Evolutionary conservation across 2,888 invertebrate species (phyloP).

Genomic region (Cephus spinipes): DNA sequence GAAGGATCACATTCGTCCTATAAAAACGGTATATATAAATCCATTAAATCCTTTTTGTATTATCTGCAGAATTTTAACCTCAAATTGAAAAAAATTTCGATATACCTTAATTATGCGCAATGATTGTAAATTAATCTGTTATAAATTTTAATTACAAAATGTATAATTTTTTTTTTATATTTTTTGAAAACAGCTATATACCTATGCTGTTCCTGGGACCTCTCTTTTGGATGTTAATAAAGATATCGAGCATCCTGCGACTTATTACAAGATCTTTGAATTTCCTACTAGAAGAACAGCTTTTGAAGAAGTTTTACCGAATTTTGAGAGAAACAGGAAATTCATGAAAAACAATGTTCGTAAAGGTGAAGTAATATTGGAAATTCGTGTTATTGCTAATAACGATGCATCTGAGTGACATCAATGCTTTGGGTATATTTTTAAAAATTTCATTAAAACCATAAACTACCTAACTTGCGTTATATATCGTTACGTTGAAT

Average conservation of each 20-base stretch:
- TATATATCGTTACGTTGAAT: no score
- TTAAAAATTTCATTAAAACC: background rate
- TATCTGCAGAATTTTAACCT: no score
- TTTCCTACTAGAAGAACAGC: constrained; percentile 38
- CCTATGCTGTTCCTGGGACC: constrained; percentile 38
- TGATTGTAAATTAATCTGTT: background rate
- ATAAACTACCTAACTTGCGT: background rate
- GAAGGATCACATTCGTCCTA: constrained; percentile 20
- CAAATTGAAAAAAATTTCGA: no score
- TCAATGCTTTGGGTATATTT: background rate
- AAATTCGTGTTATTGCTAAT: constrained; percentile 57
- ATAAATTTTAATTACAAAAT: background rate
- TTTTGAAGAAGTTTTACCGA: constrained; percentile 41
- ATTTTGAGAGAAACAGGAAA: constrained; percentile 44
- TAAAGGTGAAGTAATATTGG: constrained; percentile 56
- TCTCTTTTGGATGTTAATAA: constrained; percentile 38
- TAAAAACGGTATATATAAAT: constrained; percentile 28
- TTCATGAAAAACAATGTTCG: constrained; percentile 44
- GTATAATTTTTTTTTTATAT: background rate
- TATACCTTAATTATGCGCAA: background rate
- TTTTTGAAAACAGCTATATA: constrained; percentile 27
- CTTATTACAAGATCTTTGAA: constrained; percentile 46
- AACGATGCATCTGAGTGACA: constrained; percentile 32
- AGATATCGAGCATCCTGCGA: constrained; percentile 40
- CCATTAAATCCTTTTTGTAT: no score